Conservation (phyloP, 1,140 invertebrate species). For the Chironomus striatipennis region DNA sequence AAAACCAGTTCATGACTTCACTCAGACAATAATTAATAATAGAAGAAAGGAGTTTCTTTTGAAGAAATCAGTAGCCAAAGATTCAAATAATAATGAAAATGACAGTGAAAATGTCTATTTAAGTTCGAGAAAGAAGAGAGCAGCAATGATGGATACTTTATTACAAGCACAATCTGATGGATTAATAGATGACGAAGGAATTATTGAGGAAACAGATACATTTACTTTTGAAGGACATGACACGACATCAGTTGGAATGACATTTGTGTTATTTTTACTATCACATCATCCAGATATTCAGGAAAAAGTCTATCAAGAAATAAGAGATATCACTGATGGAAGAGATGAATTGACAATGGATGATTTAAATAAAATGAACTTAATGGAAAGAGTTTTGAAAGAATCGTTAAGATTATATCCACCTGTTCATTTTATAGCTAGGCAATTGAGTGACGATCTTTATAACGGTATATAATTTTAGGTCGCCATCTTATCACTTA, state of each 20-base stretch:
- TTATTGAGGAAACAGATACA: constrained; percentile 74
- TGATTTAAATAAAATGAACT: constrained; percentile 53
- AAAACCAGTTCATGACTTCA: constrained; percentile 34
- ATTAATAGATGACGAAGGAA: constrained; percentile 52
- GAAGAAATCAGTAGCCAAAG: constrained; percentile 32
- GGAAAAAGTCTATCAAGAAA: constrained; percentile 52
- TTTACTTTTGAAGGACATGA: constrained; percentile 76
- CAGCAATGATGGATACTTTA: constrained; percentile 75
- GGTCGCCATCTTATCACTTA: neutral
- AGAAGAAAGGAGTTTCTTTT: constrained; percentile 28
- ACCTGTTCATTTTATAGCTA: constrained; percentile 55
- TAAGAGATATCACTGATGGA: constrained; percentile 46
- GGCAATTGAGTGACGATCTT: constrained; percentile 46
- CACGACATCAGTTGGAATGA: constrained; percentile 55
- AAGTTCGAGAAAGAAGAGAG: constrained; percentile 44
- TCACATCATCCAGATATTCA: constrained; percentile 54
- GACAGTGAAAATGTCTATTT: constrained; percentile 28
- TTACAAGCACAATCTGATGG: constrained; percentile 48
- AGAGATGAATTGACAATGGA: constrained; percentile 26
- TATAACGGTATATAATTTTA: constrained; percentile 30
- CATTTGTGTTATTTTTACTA: constrained; percentile 50
- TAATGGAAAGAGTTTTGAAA: constrained; percentile 59
- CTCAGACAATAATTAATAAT: constrained; percentile 32
- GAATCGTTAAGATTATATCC: constrained; percentile 55
- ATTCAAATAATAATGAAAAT: constrained; percentile 31